A percentile compares a stretch with the other conserved stretches of the same genome.
Conservation (phyloP, 2,113 vertebrate genomes). For the human region DNA sequence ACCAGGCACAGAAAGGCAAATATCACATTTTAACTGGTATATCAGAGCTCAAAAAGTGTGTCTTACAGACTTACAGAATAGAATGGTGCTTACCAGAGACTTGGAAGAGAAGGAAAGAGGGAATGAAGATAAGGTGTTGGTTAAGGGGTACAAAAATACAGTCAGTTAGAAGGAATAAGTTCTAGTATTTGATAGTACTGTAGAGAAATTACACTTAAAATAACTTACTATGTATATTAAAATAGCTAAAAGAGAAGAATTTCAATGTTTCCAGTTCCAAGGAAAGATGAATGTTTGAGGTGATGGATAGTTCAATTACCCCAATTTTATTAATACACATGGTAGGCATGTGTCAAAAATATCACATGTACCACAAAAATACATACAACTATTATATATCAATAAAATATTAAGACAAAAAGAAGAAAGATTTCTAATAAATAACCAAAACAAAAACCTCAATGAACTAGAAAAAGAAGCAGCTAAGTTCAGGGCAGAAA, state of each 20-base stretch:
- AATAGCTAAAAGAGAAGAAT: not conserved
- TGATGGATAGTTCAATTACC: not conserved
- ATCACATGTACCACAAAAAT: not conserved
- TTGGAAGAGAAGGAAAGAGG: not conserved
- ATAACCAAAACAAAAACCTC: not conserved
- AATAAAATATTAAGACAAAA: not conserved
- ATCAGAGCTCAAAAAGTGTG: not conserved
- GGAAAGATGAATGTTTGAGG: not conserved
- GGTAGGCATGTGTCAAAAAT: not conserved
- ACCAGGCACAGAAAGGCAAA: not conserved
- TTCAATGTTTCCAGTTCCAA: not conserved
- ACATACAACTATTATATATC: not conserved
- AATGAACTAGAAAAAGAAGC: not conserved
- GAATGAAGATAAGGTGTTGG: too few species aligned
- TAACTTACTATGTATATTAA: not conserved
- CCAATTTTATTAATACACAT: not conserved
- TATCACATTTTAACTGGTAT: not conserved
- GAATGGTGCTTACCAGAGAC: not conserved
- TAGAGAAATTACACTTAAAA: not conserved
- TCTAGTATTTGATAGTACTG: not conserved
- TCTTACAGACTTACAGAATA: not conserved
- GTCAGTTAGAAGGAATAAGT: not conserved
- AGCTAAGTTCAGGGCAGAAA: not conserved
- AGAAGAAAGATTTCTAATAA: not conserved
- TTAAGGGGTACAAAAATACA: not conserved